Conservation (phyloP, 2,888 invertebrate genomes). For the Leptodirus hochenwartii region DNA sequence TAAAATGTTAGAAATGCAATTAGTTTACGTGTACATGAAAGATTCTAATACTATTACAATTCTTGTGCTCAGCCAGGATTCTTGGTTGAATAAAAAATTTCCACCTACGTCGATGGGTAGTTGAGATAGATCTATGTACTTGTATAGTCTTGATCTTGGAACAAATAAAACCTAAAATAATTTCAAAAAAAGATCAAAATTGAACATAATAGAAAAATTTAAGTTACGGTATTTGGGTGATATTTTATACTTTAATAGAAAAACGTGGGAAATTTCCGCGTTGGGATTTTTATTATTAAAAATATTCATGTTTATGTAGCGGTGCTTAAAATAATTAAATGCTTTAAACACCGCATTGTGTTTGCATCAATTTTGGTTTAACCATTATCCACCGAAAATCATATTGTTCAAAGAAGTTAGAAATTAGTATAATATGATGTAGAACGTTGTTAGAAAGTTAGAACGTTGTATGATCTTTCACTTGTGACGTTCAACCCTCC, state of each 20-base stretch:
- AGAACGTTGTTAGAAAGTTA: too few species aligned
- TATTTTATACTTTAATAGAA: background rate
- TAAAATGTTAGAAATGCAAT: slow-evolving; percentile 18
- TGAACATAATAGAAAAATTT: too few species aligned
- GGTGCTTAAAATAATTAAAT: too few species aligned
- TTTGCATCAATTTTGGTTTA: too few species aligned
- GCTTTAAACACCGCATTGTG: too few species aligned
- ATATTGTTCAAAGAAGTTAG: too few species aligned
- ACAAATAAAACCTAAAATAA: slow-evolving; percentile 47
- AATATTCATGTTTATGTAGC: too few species aligned
- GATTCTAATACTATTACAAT: slow-evolving; percentile 38
- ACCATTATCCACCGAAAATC: too few species aligned
- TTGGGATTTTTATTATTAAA: background rate
- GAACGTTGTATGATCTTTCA: too few species aligned
- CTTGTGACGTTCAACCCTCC: too few species aligned
- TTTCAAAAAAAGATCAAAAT: slow-evolving; percentile 7
- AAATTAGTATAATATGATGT: too few species aligned
- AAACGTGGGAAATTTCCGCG: background rate
- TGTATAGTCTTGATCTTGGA: slow-evolving; percentile 45
- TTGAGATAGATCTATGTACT: slow-evolving; percentile 48
- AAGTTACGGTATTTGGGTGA: background rate
- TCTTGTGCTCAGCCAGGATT: slow-evolving; percentile 56
- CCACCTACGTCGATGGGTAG: slow-evolving; percentile 58
- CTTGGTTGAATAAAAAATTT: slow-evolving; percentile 49
- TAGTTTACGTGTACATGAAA: background rate